Evolutionary conservation across 2,113 vertebrate genomes (phyloP).

Genomic region (Cephalophus harveyi): DNA sequence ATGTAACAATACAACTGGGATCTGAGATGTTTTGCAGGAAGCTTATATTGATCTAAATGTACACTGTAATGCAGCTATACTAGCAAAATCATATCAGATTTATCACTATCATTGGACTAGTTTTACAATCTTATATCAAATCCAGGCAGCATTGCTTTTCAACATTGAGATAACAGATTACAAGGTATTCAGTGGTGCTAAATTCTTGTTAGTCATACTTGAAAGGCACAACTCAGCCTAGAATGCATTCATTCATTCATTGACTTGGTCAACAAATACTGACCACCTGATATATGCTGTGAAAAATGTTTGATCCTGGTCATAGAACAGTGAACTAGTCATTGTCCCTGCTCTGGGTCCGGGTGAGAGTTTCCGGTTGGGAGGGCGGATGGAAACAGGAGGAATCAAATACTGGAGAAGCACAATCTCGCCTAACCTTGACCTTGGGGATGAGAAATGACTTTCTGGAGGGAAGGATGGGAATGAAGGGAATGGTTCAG

Average conservation of each 20-base stretch:
- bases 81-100: neutral
- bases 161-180: neutral
- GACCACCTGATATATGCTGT: neutral
- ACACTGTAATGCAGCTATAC: neutral
- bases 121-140: neutral
- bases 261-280: neutral
- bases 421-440: neutral
- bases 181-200: neutral
- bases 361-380: neutral
- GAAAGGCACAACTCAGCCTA: neutral
- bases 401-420: neutral
- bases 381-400: neutral
- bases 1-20: neutral
- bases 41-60: neutral
- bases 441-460: neutral
- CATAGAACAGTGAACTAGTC: neutral
- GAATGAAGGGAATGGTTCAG: neutral
- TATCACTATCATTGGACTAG: neutral
- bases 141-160: neutral
- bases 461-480: neutral
- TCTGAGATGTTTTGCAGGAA: neutral
- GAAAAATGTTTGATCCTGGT: neutral
- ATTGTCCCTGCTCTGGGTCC: neutral
- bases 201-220: neutral
- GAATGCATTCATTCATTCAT: neutral